phyloP scores from a whole-genome alignment of 2,113 vertebrate genomes.

The Apeltes quadracus region DNA sequence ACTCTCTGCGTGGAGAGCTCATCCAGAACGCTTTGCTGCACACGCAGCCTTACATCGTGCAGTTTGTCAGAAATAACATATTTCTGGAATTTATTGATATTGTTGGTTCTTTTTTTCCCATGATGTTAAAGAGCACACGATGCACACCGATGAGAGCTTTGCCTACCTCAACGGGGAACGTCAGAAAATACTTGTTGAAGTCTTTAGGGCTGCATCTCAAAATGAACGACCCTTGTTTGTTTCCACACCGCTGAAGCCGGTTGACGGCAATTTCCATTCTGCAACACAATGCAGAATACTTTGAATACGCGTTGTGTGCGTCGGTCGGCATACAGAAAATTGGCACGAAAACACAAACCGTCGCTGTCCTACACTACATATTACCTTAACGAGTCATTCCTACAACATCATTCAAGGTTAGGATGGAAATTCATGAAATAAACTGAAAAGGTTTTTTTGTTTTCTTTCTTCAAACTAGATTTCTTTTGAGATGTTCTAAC shows the following conservation, averaged over 20 bases:
- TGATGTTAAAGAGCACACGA: neutral
- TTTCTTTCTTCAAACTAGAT: neutral
- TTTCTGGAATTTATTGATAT: neutral
- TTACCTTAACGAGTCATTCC: neutral
- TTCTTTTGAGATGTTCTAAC: neutral
- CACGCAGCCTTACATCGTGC: neutral
- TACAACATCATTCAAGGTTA: neutral
- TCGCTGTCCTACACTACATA: neutral
- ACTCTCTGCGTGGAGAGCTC: neutral
- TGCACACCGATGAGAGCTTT: neutral
- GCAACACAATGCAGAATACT: slow-evolving; percentile 14
- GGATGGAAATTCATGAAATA: neutral
- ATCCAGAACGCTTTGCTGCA: neutral
- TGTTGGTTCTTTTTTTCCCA: neutral
- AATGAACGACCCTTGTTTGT: slow-evolving; percentile 90
- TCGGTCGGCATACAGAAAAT: neutral
- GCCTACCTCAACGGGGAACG: slow-evolving; percentile 92
- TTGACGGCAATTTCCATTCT: slow-evolving; percentile 94
- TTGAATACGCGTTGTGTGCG: neutral
- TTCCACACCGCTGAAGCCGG: slow-evolving; percentile 88
- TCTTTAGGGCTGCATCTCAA: slow-evolving; percentile 96
- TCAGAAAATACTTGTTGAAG: slow-evolving; percentile 94
- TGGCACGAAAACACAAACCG: neutral
- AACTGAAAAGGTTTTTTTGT: neutral
- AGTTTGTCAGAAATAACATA: neutral